phyloP scores from a whole-genome alignment of 2,797 vertebrate species.

The Coregonus ussuriensis region DNA sequence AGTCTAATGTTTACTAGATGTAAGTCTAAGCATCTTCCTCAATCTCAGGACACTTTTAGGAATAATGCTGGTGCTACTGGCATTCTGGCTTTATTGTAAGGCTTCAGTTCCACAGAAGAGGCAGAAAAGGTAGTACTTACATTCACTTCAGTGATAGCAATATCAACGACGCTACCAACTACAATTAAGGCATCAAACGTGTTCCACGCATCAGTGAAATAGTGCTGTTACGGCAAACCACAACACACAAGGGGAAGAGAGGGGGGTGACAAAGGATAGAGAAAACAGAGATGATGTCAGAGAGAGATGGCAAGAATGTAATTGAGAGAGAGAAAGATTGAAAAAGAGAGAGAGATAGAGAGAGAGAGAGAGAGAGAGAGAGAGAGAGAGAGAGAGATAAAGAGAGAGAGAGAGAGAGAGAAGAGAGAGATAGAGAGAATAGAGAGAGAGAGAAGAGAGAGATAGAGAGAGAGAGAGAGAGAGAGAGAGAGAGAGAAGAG shows the following conservation, averaged over 20 bases:
- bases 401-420: slow-evolving; percentile 68
- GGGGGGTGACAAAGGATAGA: slow-evolving; percentile 67
- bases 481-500: no score
- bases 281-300: slow-evolving; percentile 61
- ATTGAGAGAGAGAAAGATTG: background rate
- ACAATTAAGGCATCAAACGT: slow-evolving; percentile 99
- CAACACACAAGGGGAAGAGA: slow-evolving; percentile 49
- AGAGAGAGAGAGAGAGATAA: slow-evolving; percentile 7
- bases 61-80: background rate
- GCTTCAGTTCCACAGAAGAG: slow-evolving; percentile 63
- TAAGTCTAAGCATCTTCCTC: background rate
- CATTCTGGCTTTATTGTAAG: slow-evolving; percentile 57
- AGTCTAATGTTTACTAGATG: background rate
- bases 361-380: no score
- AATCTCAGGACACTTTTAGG: background rate
- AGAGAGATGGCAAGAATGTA: slow-evolving; percentile 51
- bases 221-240: slow-evolving; percentile 92
- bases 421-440: slow-evolving; percentile 4
- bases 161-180: slow-evolving; percentile 99
- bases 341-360: no score
- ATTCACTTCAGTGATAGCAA: slow-evolving; percentile 99
- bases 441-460: slow-evolving; percentile 47
- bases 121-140: slow-evolving; percentile 73
- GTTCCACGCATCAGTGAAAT: slow-evolving; percentile 99
- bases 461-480: no score